phyloP scores from a whole-genome alignment of 2,797 vertebrate genomes.

The Phrynocephalus vlangalii region DNA sequence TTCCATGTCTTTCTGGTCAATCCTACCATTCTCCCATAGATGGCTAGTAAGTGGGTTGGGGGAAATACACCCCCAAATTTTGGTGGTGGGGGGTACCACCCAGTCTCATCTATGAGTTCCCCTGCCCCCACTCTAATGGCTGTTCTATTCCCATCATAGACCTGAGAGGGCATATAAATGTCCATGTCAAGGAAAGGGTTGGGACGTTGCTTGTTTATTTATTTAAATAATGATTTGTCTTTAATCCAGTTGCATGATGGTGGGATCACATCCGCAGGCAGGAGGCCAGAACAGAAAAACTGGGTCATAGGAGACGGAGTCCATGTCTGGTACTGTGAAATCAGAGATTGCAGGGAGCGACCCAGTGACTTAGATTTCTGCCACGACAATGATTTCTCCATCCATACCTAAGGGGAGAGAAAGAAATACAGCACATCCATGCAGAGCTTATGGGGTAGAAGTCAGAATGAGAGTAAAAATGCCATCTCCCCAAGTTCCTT shows the following conservation, averaged over 20 bases:
- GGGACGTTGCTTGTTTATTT: not conserved
- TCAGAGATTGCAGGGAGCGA: slow-evolving; percentile 27
- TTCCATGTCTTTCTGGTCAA: not conserved
- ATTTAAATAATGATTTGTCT: not conserved
- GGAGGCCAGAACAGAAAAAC: not conserved
- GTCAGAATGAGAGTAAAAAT: too few species aligned
- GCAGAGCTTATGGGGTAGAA: not conserved
- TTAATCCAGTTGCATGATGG: not conserved
- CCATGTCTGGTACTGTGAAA: not conserved
- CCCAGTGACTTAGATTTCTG: slow-evolving; percentile 61
- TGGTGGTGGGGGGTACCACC: too few species aligned
- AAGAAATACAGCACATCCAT: not conserved
- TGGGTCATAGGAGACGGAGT: not conserved
- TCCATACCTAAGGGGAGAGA: slow-evolving; percentile 20
- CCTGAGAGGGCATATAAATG: not conserved
- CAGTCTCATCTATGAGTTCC: too few species aligned
- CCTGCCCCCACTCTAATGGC: too few species aligned
- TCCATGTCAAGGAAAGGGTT: not conserved
- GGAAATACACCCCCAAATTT: too few species aligned
- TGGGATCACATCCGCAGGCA: not conserved
- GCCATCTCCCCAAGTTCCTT: not conserved
- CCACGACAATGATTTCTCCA: slow-evolving; percentile 60
- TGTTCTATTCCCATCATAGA: too few species aligned
- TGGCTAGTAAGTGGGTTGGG: too few species aligned
- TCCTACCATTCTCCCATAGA: too few species aligned